A percentile compares a stretch with the other conserved stretches of the same genome.
Conservation (phyloP, 2,113 vertebrate species). For the Nerophis ophidion region DNA sequence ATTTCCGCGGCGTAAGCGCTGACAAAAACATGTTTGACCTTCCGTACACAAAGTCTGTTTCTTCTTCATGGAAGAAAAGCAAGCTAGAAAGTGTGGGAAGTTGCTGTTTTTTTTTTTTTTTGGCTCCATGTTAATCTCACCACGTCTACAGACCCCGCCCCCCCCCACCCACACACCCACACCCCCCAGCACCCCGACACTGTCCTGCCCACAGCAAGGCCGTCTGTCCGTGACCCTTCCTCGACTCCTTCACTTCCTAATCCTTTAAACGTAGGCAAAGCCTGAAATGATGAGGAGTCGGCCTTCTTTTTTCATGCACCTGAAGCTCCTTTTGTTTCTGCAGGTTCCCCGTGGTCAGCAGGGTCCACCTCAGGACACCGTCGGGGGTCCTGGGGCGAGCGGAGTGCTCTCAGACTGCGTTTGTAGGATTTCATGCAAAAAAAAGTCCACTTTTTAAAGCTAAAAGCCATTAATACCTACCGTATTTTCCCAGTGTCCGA, state of each 20-base stretch:
- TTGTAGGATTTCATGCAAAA: neutral
- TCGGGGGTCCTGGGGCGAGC: conserved; percentile 13
- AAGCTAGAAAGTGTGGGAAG: conserved; percentile 42
- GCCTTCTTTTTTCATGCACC: conserved; percentile 38
- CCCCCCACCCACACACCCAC: conserved; percentile 41
- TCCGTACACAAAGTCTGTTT: conserved; percentile 66
- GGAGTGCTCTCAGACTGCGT: neutral
- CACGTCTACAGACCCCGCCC: conserved; percentile 64
- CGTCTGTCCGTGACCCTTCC: conserved; percentile 50
- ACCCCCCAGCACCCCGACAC: conserved; percentile 38
- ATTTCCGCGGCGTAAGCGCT: conserved; percentile 36
- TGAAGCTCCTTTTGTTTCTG: conserved; percentile 46
- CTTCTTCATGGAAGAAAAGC: conserved; percentile 47
- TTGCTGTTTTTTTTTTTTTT: conserved; percentile 13
- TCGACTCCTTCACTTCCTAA: conserved; percentile 52
- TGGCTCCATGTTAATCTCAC: conserved; percentile 68
- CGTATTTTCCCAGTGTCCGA: no score
- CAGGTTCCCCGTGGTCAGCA: conserved; percentile 26
- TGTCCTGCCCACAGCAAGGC: conserved; percentile 36
- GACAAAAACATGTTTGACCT: conserved; percentile 32
- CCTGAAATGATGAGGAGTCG: conserved; percentile 62
- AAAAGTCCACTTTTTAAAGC: neutral
- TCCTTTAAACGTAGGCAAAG: conserved; percentile 63
- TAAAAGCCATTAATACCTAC: neutral
- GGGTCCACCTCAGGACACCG: conserved; percentile 36